Base-by-base conservation (phyloP, 2,888 invertebrate genomes). In the Melanostoma scalare region DNA sequence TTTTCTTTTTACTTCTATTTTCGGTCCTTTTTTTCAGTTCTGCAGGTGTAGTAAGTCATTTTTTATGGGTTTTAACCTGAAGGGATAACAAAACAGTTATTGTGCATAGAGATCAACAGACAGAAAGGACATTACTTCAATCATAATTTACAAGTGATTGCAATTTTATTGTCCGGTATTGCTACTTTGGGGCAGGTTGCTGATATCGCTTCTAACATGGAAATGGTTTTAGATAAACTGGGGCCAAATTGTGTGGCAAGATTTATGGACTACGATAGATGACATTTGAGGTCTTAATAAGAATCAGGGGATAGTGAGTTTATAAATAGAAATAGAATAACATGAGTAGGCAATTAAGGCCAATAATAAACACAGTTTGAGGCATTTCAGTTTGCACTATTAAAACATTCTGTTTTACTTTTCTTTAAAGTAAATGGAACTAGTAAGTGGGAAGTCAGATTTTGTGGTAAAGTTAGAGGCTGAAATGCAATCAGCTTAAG, bases 1-100 rank as follows among this genome's bases (percentile, higher is more conserved):
- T 30, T n/a, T 58, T 52, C 42, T 42, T 46, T 35, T 65, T 20
- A n/a, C 6, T n/a, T 52, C 44, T 52, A 52, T 35, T 55, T 84
- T 35, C 20, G 20, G 20, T 20, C 20, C 20, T 20, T 20, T 20
- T 20, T 20, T 20, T 20, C 1, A 20, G 20, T 20, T 20, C 20
- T 85, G 80, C 85, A 85, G 80, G 80, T 80, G 76, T 80, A 85
- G 80, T 85, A 75, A 85, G 85, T 85, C 85, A 85, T 72, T 85
- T 85, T 85, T 85, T 85, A 85, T 85, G 75, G 68, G 68, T 69
- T 67, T 48, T 65, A 69, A 48, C 80, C 75, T 31, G 20, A 50
- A 52, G 75, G 69, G 56, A 63, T 69, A 52, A 61, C 69, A 61
- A 48, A 63, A 52, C 52, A 38, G 79, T 68, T 74, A 61, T 48